Conservation (phyloP, 2,797 vertebrate species). For the Bradypodion ventrale region DNA sequence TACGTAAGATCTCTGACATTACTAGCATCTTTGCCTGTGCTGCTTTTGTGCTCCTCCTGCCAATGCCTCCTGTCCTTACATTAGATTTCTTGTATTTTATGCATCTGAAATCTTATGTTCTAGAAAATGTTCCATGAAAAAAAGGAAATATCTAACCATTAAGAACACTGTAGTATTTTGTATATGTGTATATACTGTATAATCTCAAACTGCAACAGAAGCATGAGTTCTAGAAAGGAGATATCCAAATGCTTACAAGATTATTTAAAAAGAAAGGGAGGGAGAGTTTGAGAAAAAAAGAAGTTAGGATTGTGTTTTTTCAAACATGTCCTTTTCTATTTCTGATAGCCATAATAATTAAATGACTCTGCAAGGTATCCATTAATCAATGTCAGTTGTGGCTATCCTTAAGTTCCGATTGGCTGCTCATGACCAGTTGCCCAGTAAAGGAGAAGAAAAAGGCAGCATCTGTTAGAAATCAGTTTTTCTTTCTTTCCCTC, state of each 20-base stretch:
- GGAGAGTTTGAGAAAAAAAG: slow-evolving; percentile 40
- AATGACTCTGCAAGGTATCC: slow-evolving; percentile 70
- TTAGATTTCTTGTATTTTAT: not conserved
- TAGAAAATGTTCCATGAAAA: slow-evolving; percentile 23
- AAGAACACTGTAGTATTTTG: slow-evolving; percentile 8
- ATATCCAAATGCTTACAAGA: slow-evolving; percentile 61
- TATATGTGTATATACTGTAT: slow-evolving; percentile 44
- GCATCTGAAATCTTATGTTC: not conserved
- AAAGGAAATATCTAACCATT: not conserved
- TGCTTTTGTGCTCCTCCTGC: not conserved
- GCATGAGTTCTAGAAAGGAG: slow-evolving; percentile 24
- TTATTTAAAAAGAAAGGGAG: too few relatives aligned
- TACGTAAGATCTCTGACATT: not conserved
- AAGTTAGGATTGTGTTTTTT: slow-evolving; percentile 57
- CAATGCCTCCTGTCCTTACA: slow-evolving; percentile 12
- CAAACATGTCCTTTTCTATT: slow-evolving; percentile 62
- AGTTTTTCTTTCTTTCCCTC: not conserved
- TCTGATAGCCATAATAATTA: slow-evolving; percentile 67
- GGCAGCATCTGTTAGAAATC: slow-evolving; percentile 31
- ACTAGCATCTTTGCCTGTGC: not conserved
- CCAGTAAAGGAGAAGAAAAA: slow-evolving; percentile 68
- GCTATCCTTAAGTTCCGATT: slow-evolving; percentile 78
- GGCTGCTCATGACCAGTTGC: slow-evolving; percentile 72
- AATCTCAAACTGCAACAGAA: not conserved
- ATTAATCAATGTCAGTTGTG: slow-evolving; percentile 80